Base-by-base conservation (phyloP, 1,140 invertebrate species). In the Globodera rostochiensis region DNA sequence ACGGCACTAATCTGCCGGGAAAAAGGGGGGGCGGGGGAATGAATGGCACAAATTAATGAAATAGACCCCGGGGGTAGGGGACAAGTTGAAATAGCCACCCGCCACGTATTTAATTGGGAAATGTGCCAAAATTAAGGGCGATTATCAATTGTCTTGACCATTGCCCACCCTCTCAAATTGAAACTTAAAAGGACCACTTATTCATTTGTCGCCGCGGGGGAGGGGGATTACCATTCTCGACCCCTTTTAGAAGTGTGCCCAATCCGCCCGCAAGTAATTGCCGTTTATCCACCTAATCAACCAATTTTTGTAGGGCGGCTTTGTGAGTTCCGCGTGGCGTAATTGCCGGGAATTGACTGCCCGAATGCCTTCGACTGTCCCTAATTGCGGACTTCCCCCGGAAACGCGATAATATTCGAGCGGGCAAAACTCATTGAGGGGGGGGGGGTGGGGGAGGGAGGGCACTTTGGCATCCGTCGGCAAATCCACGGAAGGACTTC, bases 301-400 rank as follows among this genome's bases (percentile, higher is more conserved):
- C 25, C 25, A 71, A 47, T 45, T 71, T 36, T 71, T 71, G 25
- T 71, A 21, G 66, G n/a, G n/a, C 66, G 66, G n/a, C 36, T 69
- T 11, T 4, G 57, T 60, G 11, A 60, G 15, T 60, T 60, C 15
- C 9, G n/a, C 19, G 69, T 47, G 25, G 69, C n/a, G 7, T 71
- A 71, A 71, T 71, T 71, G 69, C 69, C 69, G 69, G 25, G 69
- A 25, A 71, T 71, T 47, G 69, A 47, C 57, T 60, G 57, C 13
- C 57, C 69, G 69, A 71, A 45, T 71, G 69, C 25, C 25, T 71
- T 47, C n/a, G 69, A 15, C 25, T 19, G 21, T 36, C 69, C 25
- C 69, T 71, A 71, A 71, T 71, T 71, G 69, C 69, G 25, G 69
- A 71, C 69, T 71, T 71, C n/a, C 66, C 66, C 69, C 46, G 69